Conservation (phyloP, 2,797 vertebrate species). For the Anisognathus igniventris region DNA sequence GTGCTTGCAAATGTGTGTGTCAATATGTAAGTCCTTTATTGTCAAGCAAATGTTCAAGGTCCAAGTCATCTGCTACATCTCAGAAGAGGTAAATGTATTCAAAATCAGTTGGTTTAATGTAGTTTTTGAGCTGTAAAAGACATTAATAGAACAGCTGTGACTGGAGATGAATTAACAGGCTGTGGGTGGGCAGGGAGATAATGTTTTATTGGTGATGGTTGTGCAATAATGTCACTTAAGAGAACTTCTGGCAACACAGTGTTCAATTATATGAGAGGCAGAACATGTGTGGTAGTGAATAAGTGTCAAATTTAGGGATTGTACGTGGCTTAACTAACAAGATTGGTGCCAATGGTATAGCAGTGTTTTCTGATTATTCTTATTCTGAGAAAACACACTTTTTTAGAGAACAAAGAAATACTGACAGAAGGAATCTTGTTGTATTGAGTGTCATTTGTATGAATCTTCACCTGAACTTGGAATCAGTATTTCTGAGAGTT, state of each 20-base stretch:
- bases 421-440: not conserved
- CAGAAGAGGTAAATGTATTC: not conserved
- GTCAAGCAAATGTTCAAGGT: not conserved
- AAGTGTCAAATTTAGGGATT: not conserved
- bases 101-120: not conserved
- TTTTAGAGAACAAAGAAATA: not conserved
- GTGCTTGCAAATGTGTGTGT: not conserved
- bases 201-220: not conserved
- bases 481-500: not conserved
- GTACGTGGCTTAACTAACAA: not conserved
- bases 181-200: not conserved
- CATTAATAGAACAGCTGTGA: not conserved
- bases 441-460: not conserved
- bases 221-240: not conserved
- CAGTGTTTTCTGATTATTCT: not conserved
- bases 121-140: not conserved
- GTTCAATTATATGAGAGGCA: not conserved
- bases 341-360: not conserved
- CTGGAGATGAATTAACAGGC: not conserved
- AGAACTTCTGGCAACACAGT: not conserved
- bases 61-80: not conserved
- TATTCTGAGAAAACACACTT: not conserved
- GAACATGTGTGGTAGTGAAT: not conserved
- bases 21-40: not conserved
- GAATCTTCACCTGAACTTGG: not conserved